A percentile compares a stretch with the other conserved stretches of the same genome.
Evolutionary conservation across 2,888 invertebrate species (phyloP).

Genomic region (Drosophila melanosoma): DNA sequence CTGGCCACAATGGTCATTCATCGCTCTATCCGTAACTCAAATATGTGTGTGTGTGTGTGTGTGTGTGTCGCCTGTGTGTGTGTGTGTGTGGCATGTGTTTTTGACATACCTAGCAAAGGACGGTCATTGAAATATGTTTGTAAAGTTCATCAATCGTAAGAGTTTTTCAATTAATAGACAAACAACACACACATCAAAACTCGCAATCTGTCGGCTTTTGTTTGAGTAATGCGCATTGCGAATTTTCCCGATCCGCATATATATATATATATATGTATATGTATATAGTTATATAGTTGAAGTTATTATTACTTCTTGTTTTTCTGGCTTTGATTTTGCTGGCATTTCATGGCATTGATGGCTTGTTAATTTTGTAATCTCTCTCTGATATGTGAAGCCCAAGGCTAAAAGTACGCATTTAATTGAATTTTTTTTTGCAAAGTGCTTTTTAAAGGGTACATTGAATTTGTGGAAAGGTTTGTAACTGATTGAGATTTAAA

Average conservation of each 20-base stretch:
- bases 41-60: slow-evolving; percentile 1
- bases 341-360: slow-evolving; percentile 25
- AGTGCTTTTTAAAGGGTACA: not conserved
- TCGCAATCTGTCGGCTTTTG: slow-evolving; percentile 55
- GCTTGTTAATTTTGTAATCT: slow-evolving; percentile 52
- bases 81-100: slow-evolving; percentile 48
- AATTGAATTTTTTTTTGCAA: slow-evolving; percentile 38
- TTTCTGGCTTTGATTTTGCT: slow-evolving; percentile 7
- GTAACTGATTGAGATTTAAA: not conserved
- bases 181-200: slow-evolving; percentile 8
- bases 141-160: slow-evolving; percentile 60
- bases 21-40: slow-evolving; percentile 12
- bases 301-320: not conserved
- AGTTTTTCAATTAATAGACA: slow-evolving; percentile 62
- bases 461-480: not conserved
- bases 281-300: slow-evolving; percentile 3
- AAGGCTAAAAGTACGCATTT: slow-evolving; percentile 44
- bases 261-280: not conserved
- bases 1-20: slow-evolving; percentile 61
- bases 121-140: slow-evolving; percentile 60
- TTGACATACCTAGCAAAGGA: slow-evolving; percentile 54
- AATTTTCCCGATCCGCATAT: slow-evolving; percentile 36
- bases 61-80: slow-evolving; percentile 6
- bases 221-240: slow-evolving; percentile 47
- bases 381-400: slow-evolving; percentile 5